Percentiles rank a stretch among this genome's conserved stretches.
These are phyloP conservation scores for Molothrus ater DNA, from an alignment of 2,797 vertebrate genomes.

Conservation along the genomic window DNA sequence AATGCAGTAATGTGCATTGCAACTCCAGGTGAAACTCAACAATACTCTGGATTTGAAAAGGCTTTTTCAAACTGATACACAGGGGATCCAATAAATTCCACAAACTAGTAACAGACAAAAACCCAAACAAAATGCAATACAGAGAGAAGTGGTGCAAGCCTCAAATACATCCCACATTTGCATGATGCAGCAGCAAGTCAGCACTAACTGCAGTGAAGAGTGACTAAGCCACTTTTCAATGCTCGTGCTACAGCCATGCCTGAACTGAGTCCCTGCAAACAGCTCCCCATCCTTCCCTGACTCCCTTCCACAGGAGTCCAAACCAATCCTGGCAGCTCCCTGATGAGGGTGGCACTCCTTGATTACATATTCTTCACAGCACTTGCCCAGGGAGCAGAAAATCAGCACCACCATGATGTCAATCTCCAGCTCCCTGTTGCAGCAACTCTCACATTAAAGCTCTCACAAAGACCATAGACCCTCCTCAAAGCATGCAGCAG, in stretches of 20 bases:
- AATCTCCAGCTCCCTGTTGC: not conserved
- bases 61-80: not conserved
- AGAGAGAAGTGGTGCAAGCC: not conserved
- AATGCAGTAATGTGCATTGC: not conserved
- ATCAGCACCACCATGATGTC: not conserved
- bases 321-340: not conserved
- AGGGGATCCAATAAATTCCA: not conserved
- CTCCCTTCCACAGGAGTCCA: not conserved
- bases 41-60: not conserved
- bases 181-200: not conserved
- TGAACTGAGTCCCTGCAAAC: not conserved
- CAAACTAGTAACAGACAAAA: not conserved
- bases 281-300: not conserved
- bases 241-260: not conserved
- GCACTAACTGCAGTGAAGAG: not conserved
- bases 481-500: not conserved
- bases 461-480: not conserved
- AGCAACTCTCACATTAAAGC: not conserved
- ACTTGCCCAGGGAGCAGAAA: conserved; percentile 9
- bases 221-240: not conserved
- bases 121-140: not conserved
- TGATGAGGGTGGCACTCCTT: not conserved
- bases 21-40: not conserved
- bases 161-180: not conserved
- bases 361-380: conserved; percentile 17